Evolutionary conservation across 2,797 vertebrate genomes (phyloP), one percentile per base, ranked within the genome.

Genomic region (Meda fulgida): DNA sequence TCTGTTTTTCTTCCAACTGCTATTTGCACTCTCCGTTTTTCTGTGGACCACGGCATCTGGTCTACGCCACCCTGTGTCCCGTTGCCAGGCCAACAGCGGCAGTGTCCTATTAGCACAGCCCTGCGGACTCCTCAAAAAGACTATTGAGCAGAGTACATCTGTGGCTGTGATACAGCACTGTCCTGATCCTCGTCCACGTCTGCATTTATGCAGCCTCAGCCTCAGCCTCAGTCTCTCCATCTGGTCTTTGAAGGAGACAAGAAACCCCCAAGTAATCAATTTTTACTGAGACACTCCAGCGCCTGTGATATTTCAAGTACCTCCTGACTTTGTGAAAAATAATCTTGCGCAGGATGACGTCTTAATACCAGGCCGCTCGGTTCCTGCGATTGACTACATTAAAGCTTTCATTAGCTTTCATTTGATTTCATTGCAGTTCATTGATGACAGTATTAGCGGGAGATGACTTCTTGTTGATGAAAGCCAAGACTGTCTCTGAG

Each of bases 321-420:
- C 73, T 72, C 40, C 75, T 84, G 51, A 79, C 73, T 73, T 87
- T 82, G 78, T 85, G 81, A 83, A 81, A 86, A 88, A 65, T 53
- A 71, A 80, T 58, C 43, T 67, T 66, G 29, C 23, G 19, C 51
- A 72, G 26, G 86, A 87, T 76, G 81, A 86, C 84, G 88, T 83
- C 55, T 65, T 38, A 81, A 86, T 85, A 53, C 40, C 76, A 80
- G 91, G 86, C 10, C 23, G 75, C 90, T 92, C 78, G 86, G 81
- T 31, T 82, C 84, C 88, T 87, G 78, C 89, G 71, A 89, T 73
- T 86, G 84, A 87, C 85, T 86, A 78, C 89, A 90, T 92, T 92
- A 93, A 91, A 86, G 88, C 84, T 83, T 92, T 93, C 92, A 95
- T 95, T 94, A 94, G 88, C 48, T 79, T 75, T 84, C 88, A 90